Evolutionary conservation across 2,113 vertebrate genomes (phyloP), one percentile per base, ranked within the genome.

Genomic region (Phalacrocorax aristotelis): DNA sequence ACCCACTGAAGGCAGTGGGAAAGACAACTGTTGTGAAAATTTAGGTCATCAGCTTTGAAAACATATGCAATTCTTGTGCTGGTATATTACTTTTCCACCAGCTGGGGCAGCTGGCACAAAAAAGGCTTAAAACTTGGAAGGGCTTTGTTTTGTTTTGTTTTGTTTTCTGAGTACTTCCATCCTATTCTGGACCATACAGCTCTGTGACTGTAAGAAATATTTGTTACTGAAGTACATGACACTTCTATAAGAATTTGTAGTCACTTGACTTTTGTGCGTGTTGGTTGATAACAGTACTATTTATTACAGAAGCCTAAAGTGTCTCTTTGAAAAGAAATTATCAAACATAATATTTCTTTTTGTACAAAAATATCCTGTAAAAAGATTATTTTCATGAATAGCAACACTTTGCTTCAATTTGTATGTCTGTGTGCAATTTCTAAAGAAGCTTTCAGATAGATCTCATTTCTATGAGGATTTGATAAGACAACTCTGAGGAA

Each of bases 301-400:
- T 98, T 94, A 93, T 90, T 98, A 92, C 54, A 85, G n/a, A 95
- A 97, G 70, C 64, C 49, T 69, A 84, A 97, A 93, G 90, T 91
- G 80, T 95, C 87, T 96, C 92, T 98, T 94, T 90, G 78, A 96
- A 97, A 94, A 95, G 89, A 98, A 97, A 97, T 97, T 96, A 87
- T 89, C 94, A 95, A 96, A 95, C 74, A 93, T 90, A 96, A 76
- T 94, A 93, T 87, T 95, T 79, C 11, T 12, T 84, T 95, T 72
- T 74, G 60, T 93, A 75, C 25, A 89, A 94, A 97, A 90, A 89
- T 89, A 93, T 84, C 87, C 80, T 86, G 49, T 93, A 95, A 97
- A 96, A 96, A 75, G 75, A 95, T 97, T 95, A 91, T 97, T 97
- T 97, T 97, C 91, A 84, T 93, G 80, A 96, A 95, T 83, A 97